A percentile compares a stretch with the other conserved stretches of the same genome.
Evolutionary conservation across 2,888 invertebrate genomes (phyloP).

Genomic region (Oegoconia quadripuncta): DNA sequence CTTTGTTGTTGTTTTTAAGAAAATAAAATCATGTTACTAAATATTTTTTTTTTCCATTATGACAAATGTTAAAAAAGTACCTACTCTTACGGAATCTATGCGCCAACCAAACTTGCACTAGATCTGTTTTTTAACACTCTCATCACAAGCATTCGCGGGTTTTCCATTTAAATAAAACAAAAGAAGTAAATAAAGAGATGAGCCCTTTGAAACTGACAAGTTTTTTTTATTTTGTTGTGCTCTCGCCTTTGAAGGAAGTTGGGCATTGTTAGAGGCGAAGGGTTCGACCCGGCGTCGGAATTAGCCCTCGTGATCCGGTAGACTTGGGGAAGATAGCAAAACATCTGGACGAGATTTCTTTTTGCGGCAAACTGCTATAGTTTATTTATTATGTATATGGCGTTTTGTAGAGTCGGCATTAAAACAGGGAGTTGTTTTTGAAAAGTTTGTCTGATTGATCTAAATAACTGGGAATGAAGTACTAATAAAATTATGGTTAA

Average conservation of each 20-base stretch:
- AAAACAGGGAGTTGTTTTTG: background rate
- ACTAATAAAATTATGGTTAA: too few relatives aligned
- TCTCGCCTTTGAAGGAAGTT: conserved; percentile 60
- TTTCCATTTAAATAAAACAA: conserved; percentile 49
- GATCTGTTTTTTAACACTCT: conserved; percentile 27
- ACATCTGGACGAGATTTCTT: conserved; percentile 20
- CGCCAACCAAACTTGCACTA: too few relatives aligned
- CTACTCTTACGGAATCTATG: too few relatives aligned
- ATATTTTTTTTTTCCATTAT: too few relatives aligned
- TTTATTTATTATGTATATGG: too few relatives aligned
- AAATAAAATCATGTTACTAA: too few relatives aligned
- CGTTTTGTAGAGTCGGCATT: too few relatives aligned
- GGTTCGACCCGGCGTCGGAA: conserved; percentile 36
- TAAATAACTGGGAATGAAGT: too few relatives aligned
- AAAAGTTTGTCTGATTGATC: too few relatives aligned
- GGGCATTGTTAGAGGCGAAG: conserved; percentile 50
- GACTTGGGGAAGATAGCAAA: conserved; percentile 27
- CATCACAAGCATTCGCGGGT: conserved; percentile 45
- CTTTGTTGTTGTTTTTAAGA: too few relatives aligned
- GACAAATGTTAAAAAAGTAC: too few relatives aligned
- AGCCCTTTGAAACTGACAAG: conserved; percentile 64
- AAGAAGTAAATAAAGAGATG: conserved; percentile 55
- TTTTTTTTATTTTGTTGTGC: conserved; percentile 63
- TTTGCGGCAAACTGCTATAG: background rate
- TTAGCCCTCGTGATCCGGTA: conserved; percentile 23